These are phyloP conservation scores for Horisme vitalbata DNA, from an alignment of 2,888 invertebrate species.

Conservation along the genomic window DNA sequence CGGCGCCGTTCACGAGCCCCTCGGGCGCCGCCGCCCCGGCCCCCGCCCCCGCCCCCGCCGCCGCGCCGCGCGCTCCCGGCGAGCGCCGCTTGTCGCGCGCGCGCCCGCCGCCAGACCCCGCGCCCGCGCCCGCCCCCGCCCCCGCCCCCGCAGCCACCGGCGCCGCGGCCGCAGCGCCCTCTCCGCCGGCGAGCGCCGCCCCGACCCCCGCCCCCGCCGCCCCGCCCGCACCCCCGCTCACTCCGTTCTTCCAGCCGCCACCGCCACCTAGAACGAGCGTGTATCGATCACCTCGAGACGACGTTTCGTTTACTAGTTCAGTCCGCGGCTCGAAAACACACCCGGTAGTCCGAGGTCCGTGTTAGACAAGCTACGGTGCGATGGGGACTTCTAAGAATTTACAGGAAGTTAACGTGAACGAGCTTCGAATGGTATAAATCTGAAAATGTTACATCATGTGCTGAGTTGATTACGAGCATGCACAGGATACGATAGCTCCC, in stretches of 20 bases:
- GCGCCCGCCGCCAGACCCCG: constrained; percentile 29
- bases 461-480: constrained; percentile 34
- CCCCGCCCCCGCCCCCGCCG: constrained; percentile 56
- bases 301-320: too few species aligned
- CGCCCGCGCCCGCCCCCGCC: constrained; percentile 38
- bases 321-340: too few species aligned
- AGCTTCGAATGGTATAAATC: constrained; percentile 44
- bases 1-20: constrained; percentile 86
- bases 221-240: constrained; percentile 23
- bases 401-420: neutral
- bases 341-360: too few species aligned
- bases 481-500: too few species aligned
- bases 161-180: constrained; percentile 48
- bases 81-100: constrained; percentile 16
- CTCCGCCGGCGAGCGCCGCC: constrained; percentile 40
- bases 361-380: constrained; percentile 2
- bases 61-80: constrained; percentile 26
- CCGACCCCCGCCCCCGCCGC: constrained; percentile 36
- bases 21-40: constrained; percentile 79
- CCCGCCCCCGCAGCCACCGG: constrained; percentile 37
- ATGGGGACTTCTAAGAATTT: too few species aligned
- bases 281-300: neutral
- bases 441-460: constrained; percentile 67
- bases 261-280: constrained; percentile 45
- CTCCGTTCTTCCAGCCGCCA: constrained; percentile 76